phyloP scores from a whole-genome alignment of 2,113 vertebrate genomes.

The Mus spicilegus region DNA sequence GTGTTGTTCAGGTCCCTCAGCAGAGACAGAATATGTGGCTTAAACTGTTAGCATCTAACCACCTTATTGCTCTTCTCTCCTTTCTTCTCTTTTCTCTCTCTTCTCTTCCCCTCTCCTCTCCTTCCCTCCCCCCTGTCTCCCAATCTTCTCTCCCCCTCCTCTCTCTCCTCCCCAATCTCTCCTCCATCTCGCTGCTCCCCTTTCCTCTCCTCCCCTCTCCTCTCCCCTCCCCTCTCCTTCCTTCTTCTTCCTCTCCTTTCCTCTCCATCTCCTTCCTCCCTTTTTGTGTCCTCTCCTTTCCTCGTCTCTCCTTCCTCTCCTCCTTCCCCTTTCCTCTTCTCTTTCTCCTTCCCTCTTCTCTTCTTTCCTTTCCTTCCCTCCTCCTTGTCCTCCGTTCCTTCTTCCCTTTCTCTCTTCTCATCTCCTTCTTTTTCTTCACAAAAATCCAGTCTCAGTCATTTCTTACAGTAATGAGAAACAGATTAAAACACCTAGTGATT shows the following conservation, averaged over 20 bases:
- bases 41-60: not conserved
- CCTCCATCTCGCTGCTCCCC: not conserved
- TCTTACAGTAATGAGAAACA: not conserved
- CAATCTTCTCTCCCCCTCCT: not conserved
- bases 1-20: not conserved
- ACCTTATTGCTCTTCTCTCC: not conserved
- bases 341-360: not conserved
- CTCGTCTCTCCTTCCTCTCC: not conserved
- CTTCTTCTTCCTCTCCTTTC: fast-evolving
- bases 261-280: not conserved
- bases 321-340: not conserved
- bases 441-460: not conserved
- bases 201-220: too few relatives aligned
- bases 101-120: not conserved
- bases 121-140: not conserved
- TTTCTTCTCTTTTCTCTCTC: too few relatives aligned
- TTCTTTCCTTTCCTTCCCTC: not conserved
- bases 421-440: not conserved
- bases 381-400: not conserved
- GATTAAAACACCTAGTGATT: not conserved
- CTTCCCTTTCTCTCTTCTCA: not conserved
- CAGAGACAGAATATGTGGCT: too few relatives aligned
- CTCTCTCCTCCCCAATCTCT: not conserved
- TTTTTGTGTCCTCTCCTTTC: too few relatives aligned
- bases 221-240: fast-evolving